These are phyloP conservation scores for Cacajao melanocephalus DNA, from an alignment of 2,797 vertebrate genomes.

Conservation along the genomic window DNA sequence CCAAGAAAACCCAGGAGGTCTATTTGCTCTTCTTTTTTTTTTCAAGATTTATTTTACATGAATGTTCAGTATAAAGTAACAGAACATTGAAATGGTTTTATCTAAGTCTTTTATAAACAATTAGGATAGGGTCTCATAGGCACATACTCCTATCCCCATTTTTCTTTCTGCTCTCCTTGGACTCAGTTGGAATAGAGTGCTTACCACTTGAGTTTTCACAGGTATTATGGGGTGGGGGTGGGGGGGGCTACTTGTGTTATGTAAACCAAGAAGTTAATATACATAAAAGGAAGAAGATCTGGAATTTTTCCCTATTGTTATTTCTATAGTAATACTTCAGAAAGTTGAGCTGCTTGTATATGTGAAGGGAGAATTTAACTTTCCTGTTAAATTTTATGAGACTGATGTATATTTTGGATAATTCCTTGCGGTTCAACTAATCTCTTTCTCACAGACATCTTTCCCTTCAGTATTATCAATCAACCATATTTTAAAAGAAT, in stretches of 20 bases:
- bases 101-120: neutral
- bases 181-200: neutral
- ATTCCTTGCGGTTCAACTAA: conserved; percentile 30
- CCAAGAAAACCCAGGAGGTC: rapidly evolving
- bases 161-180: neutral
- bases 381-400: conserved; percentile 18
- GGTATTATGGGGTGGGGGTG: neutral
- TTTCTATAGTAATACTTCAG: conserved; percentile 41
- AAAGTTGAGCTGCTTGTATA: neutral
- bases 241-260: neutral
- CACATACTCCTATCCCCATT: neutral
- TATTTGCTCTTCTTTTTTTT: too few relatives aligned
- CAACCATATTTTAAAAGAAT: conserved; percentile 31
- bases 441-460: conserved; percentile 23
- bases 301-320: neutral
- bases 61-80: neutral
- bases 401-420: conserved; percentile 18
- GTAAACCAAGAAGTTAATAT: conserved; percentile 36
- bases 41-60: neutral
- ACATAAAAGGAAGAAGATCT: neutral
- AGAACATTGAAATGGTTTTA: neutral
- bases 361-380: neutral
- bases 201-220: neutral
- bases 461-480: neutral
- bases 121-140: neutral